Base-by-base conservation (phyloP, 2,113 vertebrate genomes). In the Sorex araneus region DNA sequence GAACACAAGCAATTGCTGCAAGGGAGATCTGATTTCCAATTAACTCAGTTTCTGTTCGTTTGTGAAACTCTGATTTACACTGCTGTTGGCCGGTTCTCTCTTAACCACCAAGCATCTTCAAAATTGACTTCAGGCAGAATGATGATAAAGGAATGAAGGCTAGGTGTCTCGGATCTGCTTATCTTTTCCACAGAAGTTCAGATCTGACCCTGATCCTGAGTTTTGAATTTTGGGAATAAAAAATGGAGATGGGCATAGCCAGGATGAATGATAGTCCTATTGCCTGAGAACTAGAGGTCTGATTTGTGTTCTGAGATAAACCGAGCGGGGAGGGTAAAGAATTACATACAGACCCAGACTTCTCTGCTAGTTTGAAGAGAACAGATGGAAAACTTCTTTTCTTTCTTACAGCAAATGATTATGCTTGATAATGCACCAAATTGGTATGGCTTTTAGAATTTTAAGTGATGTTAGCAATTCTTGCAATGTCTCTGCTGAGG, bases 11-110 rank as follows among this genome's bases (percentile, higher is more conserved):
- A 34, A 3, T 86, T 83, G 71, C 43, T 91, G 30, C 36, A 77
- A 79, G 63, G 89, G 86, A 88, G 57, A 78, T 80, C 60, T 83
- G 66, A 86, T 92, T 93, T 92, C 77, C 71, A 87, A 13, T 93
- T 57, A 89, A 63, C 30, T 86, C 19, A 70, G 75, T 75, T 82
- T 93, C 91, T 86, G 28, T 32, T 69, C 67, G 36, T 80, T 19
- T 0, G 73, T 86, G 67, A 21, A 67, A 32, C 91, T 69, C 73
- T 89, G 80, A n/a, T 66, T 93, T 84, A 47, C 21, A 47, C 50
- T 64, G 60, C 50, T 79, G 60, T 84, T 92, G 69, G 75, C 66
- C 71, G 15, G 16, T 80, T 88, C 71, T 76, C 15, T 84, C 30
- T 73, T 84, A 64, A 77, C 54, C 69, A 86, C 67, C 18, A 36